Evolutionary conservation across 2,113 vertebrate species (phyloP).

Genomic region (Urocolius indicus): DNA sequence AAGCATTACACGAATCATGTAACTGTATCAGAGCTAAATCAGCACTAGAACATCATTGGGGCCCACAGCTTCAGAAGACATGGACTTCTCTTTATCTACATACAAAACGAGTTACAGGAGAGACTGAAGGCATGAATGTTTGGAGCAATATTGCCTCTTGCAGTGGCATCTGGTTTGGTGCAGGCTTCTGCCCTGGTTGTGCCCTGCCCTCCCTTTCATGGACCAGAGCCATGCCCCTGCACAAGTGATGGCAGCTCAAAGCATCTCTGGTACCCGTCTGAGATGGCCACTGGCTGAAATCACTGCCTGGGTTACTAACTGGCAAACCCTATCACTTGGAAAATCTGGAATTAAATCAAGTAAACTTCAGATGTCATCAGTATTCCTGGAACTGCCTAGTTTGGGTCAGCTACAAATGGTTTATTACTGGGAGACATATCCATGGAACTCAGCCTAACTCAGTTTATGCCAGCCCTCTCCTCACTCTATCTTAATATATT

Average conservation of each 20-base stretch:
- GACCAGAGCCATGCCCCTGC: not conserved
- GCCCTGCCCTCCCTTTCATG: not conserved
- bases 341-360: not conserved
- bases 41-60: not conserved
- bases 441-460: not conserved
- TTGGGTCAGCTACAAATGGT: not conserved
- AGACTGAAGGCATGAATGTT: not conserved
- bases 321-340: not conserved
- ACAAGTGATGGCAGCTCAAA: not conserved
- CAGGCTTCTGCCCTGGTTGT: no score
- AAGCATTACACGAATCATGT: not conserved
- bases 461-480: not conserved
- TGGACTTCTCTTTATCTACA: not conserved
- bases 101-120: not conserved
- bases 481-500: accelerated
- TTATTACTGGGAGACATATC: not conserved
- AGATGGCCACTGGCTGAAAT: accelerated
- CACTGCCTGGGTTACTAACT: not conserved
- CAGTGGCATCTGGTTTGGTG: not conserved
- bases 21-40: not conserved
- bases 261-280: not conserved
- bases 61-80: not conserved
- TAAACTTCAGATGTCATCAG: accelerated
- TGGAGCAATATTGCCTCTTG: not conserved
- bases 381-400: not conserved